Conservation (phyloP, 2,888 invertebrate genomes). For the Blomia tropicalis region DNA sequence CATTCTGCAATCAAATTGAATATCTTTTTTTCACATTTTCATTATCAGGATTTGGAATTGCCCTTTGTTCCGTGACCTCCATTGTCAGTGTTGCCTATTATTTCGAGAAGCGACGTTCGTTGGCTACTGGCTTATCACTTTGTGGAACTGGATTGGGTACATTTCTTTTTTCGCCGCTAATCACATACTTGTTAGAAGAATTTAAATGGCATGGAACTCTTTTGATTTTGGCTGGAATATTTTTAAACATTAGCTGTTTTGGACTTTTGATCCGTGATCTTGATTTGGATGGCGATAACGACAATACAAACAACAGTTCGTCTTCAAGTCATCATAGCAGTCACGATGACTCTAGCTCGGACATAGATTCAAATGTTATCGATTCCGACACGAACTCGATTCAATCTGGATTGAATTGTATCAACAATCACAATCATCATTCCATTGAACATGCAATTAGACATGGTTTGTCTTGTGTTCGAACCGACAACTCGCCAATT, state of each 20-base stretch:
- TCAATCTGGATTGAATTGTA: neutral
- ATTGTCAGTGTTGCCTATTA: constrained; percentile 79
- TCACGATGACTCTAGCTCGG: constrained; percentile 33
- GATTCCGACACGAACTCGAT: neutral
- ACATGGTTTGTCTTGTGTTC: neutral
- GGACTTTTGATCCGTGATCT: constrained; percentile 68
- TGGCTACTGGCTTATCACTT: constrained; percentile 69
- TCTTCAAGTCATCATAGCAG: constrained; percentile 34
- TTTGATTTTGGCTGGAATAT: constrained; percentile 59
- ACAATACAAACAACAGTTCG: constrained; percentile 32
- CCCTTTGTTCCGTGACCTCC: constrained; percentile 69
- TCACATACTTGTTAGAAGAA: constrained; percentile 49
- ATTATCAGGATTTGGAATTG: constrained; percentile 64
- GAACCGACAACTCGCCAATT: neutral
- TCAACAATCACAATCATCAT: neutral
- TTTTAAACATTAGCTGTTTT: constrained; percentile 63
- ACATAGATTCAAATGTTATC: constrained; percentile 18
- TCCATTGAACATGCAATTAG: neutral
- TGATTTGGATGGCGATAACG: constrained; percentile 38
- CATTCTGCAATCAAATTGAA: constrained; percentile 54
- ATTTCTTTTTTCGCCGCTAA: constrained; percentile 65
- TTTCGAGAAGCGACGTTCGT: constrained; percentile 63
- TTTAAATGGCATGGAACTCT: constrained; percentile 71
- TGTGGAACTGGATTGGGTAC: constrained; percentile 74
- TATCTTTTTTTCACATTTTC: constrained; percentile 65